A percentile compares a stretch with the other conserved stretches of the same genome.
These are phyloP conservation scores for Marcusenius ussheri DNA, from an alignment of 2,113 vertebrate species.

Conservation along the genomic window DNA sequence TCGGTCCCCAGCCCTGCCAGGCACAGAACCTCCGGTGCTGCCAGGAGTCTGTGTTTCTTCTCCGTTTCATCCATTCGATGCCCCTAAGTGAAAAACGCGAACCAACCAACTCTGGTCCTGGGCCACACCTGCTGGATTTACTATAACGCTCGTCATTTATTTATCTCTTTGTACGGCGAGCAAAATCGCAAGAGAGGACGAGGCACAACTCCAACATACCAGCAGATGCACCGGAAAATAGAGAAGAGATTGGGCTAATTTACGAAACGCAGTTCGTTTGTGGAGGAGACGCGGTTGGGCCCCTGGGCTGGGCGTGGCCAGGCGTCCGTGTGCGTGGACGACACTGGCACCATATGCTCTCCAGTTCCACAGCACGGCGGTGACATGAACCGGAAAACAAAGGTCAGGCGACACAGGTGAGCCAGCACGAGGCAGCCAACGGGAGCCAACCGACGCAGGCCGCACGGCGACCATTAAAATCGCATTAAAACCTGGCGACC, in stretches of 20 bases:
- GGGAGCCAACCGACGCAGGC: background rate
- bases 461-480: background rate
- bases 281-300: background rate
- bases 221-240: background rate
- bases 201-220: background rate
- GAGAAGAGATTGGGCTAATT: background rate
- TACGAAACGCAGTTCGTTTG: background rate
- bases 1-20: background rate
- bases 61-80: background rate
- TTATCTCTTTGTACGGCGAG: background rate
- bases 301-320: background rate
- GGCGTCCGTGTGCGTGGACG: background rate
- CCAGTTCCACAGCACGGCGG: background rate
- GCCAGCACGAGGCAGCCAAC: background rate
- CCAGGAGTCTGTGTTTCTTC: background rate
- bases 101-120: background rate
- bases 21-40: background rate
- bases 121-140: background rate
- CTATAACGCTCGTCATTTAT: background rate
- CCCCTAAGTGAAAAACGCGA: background rate
- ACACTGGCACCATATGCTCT: background rate
- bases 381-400: background rate
- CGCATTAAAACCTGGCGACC: slow-evolving; percentile 8
- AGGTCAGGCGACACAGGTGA: background rate
- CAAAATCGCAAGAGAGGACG: background rate